Evolutionary conservation across 2,888 invertebrate genomes (phyloP).

Genomic region (Amphimallon solstitiale): DNA sequence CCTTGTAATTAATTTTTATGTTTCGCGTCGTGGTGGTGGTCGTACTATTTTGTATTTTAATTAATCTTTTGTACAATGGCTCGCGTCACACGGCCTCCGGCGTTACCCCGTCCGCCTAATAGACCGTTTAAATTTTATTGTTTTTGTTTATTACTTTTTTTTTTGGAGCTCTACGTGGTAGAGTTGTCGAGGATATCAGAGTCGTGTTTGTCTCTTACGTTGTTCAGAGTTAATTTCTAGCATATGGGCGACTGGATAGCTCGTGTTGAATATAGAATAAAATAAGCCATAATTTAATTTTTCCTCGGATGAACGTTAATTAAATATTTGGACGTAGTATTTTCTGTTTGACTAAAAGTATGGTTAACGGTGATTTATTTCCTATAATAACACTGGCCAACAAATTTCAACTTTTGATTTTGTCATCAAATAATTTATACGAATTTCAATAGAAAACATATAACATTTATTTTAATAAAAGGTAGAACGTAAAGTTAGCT

Average conservation of each 20-base stretch:
- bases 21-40: constrained; percentile 9
- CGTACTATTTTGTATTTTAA: constrained; percentile 34
- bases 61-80: constrained; percentile 19
- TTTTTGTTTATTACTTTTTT: neutral
- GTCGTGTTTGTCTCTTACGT: neutral
- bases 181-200: too few relatives aligned
- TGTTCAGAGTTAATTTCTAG: constrained; percentile 20
- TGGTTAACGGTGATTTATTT: too few relatives aligned
- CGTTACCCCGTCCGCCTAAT: constrained; percentile 4
- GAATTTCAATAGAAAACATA: too few relatives aligned
- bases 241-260: constrained; percentile 1
- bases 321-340: too few relatives aligned
- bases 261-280: constrained; percentile 13
- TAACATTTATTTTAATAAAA: too few relatives aligned
- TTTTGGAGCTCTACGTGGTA: too few relatives aligned
- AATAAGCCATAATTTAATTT: constrained; percentile 14
- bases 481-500: too few relatives aligned
- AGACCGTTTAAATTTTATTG: constrained; percentile 24
- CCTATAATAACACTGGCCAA: too few relatives aligned
- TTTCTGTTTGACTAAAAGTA: too few relatives aligned
- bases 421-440: too few relatives aligned
- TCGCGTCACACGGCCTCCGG: constrained; percentile 10
- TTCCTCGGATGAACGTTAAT: constrained; percentile 15
- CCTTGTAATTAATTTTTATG: constrained; percentile 34
- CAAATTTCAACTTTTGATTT: too few relatives aligned